Evolutionary conservation across 2,888 invertebrate genomes (phyloP).

Genomic region (Xestia sexstrigata): DNA sequence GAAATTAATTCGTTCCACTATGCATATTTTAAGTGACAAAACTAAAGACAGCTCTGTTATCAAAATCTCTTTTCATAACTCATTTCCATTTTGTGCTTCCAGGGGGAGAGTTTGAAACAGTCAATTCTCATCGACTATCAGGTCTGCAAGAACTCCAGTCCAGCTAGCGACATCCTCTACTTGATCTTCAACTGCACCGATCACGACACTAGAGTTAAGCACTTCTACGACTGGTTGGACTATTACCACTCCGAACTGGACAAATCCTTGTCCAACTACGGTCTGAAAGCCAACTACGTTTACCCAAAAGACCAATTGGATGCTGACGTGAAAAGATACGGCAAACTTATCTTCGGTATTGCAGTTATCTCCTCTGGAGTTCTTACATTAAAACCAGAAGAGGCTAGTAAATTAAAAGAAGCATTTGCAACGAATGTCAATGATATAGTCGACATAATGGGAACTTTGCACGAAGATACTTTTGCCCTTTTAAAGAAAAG

Average conservation of each 20-base stretch:
- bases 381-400: slow-evolving; percentile 62
- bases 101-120: slow-evolving; percentile 67
- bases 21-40: background rate
- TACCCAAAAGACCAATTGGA: slow-evolving; percentile 70
- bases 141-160: slow-evolving; percentile 66
- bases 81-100: slow-evolving; percentile 45
- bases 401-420: slow-evolving; percentile 59
- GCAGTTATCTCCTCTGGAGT: slow-evolving; percentile 56
- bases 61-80: background rate
- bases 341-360: slow-evolving; percentile 59
- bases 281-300: slow-evolving; percentile 63
- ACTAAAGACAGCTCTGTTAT: background rate
- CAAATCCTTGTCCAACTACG: slow-evolving; percentile 62
- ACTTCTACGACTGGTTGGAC: slow-evolving; percentile 71
- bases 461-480: slow-evolving; percentile 51
- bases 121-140: slow-evolving; percentile 77
- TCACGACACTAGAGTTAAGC: slow-evolving; percentile 65
- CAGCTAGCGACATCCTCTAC: slow-evolving; percentile 71
- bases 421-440: background rate
- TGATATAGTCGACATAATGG: background rate
- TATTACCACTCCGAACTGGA: slow-evolving; percentile 69
- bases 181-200: slow-evolving; percentile 75
- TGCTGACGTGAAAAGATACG: slow-evolving; percentile 69
- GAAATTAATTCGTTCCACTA: background rate
- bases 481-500: slow-evolving; percentile 51